Evolutionary conservation across 2,888 invertebrate species (phyloP).

Genomic region (Cabera pusaria): DNA sequence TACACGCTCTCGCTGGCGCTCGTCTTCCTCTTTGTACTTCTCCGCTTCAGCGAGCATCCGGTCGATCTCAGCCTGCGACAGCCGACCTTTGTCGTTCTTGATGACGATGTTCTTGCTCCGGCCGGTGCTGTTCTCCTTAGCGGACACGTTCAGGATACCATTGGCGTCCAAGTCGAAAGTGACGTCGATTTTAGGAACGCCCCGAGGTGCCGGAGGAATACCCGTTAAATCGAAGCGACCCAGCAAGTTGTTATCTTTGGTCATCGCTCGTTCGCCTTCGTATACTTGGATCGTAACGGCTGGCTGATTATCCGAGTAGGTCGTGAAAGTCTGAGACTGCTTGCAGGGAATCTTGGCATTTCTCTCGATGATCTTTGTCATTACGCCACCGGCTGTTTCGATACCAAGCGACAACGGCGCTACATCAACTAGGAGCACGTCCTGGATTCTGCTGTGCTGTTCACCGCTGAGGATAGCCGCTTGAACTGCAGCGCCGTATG

Average conservation of each 20-base stretch:
- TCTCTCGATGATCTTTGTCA: constrained; percentile 89
- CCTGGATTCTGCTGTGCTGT: constrained; percentile 90
- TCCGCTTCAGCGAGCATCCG: constrained; percentile 90
- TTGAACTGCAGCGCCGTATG: constrained; percentile 90
- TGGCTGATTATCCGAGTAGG: constrained; percentile 91
- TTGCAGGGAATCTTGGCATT: constrained; percentile 88
- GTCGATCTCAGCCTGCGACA: constrained; percentile 92
- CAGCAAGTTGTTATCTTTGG: constrained; percentile 88
- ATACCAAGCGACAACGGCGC: constrained; percentile 87
- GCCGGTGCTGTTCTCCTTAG: constrained; percentile 86
- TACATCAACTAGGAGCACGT: constrained; percentile 83
- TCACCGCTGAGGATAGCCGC: constrained; percentile 89
- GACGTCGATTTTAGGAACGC: constrained; percentile 87
- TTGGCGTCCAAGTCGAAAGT: constrained; percentile 91
- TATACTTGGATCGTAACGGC: constrained; percentile 89
- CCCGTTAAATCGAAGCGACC: constrained; percentile 87
- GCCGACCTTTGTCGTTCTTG: constrained; percentile 91
- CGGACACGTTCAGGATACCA: constrained; percentile 92
- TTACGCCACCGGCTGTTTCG: constrained; percentile 91
- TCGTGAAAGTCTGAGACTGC: constrained; percentile 89
- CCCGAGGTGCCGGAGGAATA: constrained; percentile 87
- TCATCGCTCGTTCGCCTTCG: constrained; percentile 92
- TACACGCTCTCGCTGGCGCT: constrained; percentile 86
- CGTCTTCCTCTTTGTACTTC: constrained; percentile 88
- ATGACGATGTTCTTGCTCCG: constrained; percentile 91